phyloP scores from a whole-genome alignment of 2,888 invertebrate species.

The Xestobium rufovillosum region DNA sequence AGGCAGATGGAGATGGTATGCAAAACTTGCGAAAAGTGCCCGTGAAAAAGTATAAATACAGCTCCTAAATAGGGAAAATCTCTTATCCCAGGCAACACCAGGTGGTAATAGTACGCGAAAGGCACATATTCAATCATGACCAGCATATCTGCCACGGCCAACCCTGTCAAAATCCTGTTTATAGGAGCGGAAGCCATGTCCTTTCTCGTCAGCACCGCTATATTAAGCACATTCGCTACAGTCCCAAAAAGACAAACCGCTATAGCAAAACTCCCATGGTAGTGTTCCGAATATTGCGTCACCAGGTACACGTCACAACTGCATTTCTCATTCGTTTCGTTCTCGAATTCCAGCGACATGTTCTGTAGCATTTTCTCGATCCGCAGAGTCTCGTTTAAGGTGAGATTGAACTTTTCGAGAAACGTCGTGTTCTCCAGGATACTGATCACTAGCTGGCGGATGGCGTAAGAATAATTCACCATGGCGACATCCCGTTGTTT shows the following conservation, averaged over 20 bases:
- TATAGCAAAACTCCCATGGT: slow-evolving; percentile 78
- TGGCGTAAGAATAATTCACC: no score
- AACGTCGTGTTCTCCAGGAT: no score
- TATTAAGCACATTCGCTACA: slow-evolving; percentile 78
- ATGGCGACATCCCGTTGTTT: no score
- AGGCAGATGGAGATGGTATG: slow-evolving; percentile 81
- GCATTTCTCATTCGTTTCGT: slow-evolving; percentile 18
- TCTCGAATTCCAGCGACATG: no score
- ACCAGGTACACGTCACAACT: not conserved
- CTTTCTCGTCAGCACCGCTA: slow-evolving; percentile 75
- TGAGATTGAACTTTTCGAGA: no score
- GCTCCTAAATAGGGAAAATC: slow-evolving; percentile 67
- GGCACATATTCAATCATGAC: slow-evolving; percentile 84
- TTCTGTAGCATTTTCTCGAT: no score
- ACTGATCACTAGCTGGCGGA: no score
- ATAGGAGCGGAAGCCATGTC: slow-evolving; percentile 78
- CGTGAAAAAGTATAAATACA: slow-evolving; percentile 69
- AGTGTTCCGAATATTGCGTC: slow-evolving; percentile 41
- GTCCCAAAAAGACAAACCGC: slow-evolving; percentile 82
- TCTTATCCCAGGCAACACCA: slow-evolving; percentile 54
- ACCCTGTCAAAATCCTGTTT: slow-evolving; percentile 74
- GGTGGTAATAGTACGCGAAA: slow-evolving; percentile 57
- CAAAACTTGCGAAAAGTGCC: slow-evolving; percentile 71
- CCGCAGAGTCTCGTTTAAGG: no score
- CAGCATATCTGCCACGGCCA: slow-evolving; percentile 83